A percentile compares a stretch with the other conserved stretches of the same genome.
phyloP scores from a whole-genome alignment of 2,113 vertebrate genomes.

The Entosphenus tridentatus region DNA sequence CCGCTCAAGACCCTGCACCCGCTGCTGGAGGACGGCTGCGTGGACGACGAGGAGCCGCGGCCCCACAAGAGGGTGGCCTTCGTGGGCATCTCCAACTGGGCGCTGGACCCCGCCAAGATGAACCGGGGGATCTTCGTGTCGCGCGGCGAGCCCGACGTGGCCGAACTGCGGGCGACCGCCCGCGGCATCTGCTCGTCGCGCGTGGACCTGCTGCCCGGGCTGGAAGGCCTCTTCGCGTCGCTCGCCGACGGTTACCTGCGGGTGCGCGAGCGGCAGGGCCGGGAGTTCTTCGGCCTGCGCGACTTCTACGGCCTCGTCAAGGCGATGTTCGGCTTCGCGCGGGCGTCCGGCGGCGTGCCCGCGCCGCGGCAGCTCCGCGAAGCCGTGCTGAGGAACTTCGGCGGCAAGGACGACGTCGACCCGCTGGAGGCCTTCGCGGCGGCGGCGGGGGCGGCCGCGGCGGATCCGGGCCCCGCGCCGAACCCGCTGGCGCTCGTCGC shows the following conservation, averaged over 20 bases:
- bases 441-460: no score
- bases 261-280: constrained; percentile 17
- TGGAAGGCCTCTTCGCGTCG: constrained; percentile 22
- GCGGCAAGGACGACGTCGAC: constrained; percentile 23
- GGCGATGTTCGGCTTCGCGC: constrained; percentile 24
- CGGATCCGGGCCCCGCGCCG: no score
- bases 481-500: no score
- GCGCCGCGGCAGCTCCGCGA: constrained; percentile 19
- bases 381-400: constrained; percentile 33
- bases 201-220: constrained; percentile 15
- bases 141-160: constrained; percentile 27
- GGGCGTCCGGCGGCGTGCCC: constrained; percentile 16
- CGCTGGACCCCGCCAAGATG: constrained; percentile 42
- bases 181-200: constrained; percentile 29
- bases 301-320: constrained; percentile 38
- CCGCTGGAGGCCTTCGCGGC: constrained; percentile 18
- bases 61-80: constrained; percentile 35
- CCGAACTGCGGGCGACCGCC: constrained; percentile 31
- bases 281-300: constrained; percentile 33
- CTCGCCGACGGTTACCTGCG: constrained; percentile 25
- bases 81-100: constrained; percentile 43
- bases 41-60: constrained; percentile 27
- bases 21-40: constrained; percentile 33
- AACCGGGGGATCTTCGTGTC: constrained; percentile 39
- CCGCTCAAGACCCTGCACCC: constrained; percentile 37